Conservation (phyloP, 2,888 invertebrate genomes). For the Phaonia tiefii region DNA sequence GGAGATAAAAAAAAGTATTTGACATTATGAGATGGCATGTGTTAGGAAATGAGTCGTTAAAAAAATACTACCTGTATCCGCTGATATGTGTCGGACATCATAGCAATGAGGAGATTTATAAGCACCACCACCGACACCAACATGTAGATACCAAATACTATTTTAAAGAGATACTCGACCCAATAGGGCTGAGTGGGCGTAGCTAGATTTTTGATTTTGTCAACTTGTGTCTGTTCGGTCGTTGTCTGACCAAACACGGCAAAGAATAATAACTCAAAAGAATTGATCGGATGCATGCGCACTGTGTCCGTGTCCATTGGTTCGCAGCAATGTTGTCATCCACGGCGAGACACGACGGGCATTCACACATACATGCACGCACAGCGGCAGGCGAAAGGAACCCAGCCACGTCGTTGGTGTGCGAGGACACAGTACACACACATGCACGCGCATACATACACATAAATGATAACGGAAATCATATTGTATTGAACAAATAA, state of each 20-base stretch:
- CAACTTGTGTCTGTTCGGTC: slow-evolving; percentile 88
- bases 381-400: neutral
- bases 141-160: slow-evolving; percentile 96
- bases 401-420: no score
- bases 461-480: slow-evolving; percentile 58
- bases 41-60: neutral
- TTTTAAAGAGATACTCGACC: slow-evolving; percentile 93
- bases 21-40: neutral
- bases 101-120: slow-evolving; percentile 99
- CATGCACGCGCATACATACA: slow-evolving; percentile 70
- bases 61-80: slow-evolving; percentile 92
- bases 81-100: slow-evolving; percentile 99
- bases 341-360: slow-evolving; percentile 43
- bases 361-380: slow-evolving; percentile 3
- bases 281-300: slow-evolving; percentile 93
- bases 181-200: slow-evolving; percentile 86
- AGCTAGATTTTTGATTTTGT: slow-evolving; percentile 82
- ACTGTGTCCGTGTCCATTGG: slow-evolving; percentile 83
- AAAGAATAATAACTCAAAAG: slow-evolving; percentile 99
- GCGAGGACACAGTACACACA: slow-evolving; percentile 68
- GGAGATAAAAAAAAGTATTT: slow-evolving; percentile 33
- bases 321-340: slow-evolving; percentile 44
- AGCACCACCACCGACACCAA: slow-evolving; percentile 99
- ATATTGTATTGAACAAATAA: slow-evolving; percentile 65
- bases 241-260: slow-evolving; percentile 98